phyloP scores from a whole-genome alignment of 1,140 invertebrate genomes.

The Macrocentrus cingulum region DNA sequence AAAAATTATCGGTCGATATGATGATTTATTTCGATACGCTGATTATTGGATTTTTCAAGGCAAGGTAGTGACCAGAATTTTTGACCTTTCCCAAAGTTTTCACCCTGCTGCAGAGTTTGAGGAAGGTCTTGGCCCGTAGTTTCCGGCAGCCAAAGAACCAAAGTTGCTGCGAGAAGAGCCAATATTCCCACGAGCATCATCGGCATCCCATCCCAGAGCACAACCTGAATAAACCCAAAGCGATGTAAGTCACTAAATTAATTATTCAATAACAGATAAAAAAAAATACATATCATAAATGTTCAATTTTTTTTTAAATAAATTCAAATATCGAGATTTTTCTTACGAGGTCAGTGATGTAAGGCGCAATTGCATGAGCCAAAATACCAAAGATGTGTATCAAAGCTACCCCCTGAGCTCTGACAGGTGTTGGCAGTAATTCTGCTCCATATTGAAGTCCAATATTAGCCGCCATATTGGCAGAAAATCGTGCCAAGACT shows the following conservation, averaged over 20 bases:
- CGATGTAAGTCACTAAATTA: constrained; percentile 33
- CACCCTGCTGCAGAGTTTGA: constrained; percentile 70
- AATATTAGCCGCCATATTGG: constrained; percentile 67
- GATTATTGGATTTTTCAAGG: constrained; percentile 25
- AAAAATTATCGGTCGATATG: constrained; percentile 9
- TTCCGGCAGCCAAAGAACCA: constrained; percentile 69
- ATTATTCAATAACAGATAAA: constrained; percentile 32
- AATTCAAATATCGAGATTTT: constrained; percentile 9
- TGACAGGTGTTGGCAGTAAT: constrained; percentile 65
- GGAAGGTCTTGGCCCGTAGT: constrained; percentile 70
- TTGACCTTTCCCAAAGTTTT: constrained; percentile 68
- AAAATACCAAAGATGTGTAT: constrained; percentile 66
- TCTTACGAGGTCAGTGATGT: constrained; percentile 72
- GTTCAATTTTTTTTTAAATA: too few relatives aligned
- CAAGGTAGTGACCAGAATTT: constrained; percentile 61
- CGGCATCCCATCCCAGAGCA: constrained; percentile 61
- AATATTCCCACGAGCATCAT: constrained; percentile 60
- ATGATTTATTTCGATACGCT: constrained; percentile 23
- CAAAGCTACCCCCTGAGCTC: constrained; percentile 64
- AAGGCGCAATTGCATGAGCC: constrained; percentile 68
- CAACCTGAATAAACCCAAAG: constrained; percentile 62
- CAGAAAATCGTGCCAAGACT: constrained; percentile 59
- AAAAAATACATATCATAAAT: too few relatives aligned
- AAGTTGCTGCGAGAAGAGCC: constrained; percentile 61
- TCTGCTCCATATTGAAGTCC: constrained; percentile 69